Percentiles rank a stretch among this genome's conserved stretches.
phyloP scores from a whole-genome alignment of 1,140 invertebrate genomes.

The Ridgeia piscesae region DNA sequence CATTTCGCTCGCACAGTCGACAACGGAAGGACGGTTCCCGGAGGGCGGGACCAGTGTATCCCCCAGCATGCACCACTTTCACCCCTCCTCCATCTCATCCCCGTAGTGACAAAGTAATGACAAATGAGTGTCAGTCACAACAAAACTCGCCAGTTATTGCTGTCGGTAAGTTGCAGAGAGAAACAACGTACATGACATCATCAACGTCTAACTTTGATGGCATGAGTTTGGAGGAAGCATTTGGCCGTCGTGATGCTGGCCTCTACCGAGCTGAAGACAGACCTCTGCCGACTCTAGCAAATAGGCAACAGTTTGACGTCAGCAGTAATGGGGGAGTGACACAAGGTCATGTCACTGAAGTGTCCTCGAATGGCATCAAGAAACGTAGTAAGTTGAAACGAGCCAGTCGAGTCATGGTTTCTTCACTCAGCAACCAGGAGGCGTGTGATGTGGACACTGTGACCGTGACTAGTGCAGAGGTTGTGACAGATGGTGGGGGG shows the following conservation, averaged over 20 bases:
- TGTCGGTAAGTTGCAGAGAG: not conserved
- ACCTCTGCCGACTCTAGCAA: not conserved
- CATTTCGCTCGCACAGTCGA: not conserved
- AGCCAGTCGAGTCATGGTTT: not conserved
- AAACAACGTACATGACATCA: not conserved
- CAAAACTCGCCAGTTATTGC: not conserved
- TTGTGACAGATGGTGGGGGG: not conserved
- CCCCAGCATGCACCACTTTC: not conserved
- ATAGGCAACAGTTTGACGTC: not conserved
- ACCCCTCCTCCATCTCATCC: not conserved
- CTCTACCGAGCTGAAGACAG: not conserved
- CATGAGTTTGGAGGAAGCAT: not conserved
- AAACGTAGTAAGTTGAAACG: not conserved
- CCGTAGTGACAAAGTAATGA: not conserved
- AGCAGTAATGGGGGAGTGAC: not conserved
- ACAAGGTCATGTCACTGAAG: not conserved
- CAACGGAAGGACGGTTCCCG: not conserved
- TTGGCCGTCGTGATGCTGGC: not conserved
- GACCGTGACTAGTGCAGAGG: not conserved
- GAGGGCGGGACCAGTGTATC: not conserved
- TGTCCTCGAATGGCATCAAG: not conserved
- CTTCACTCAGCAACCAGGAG: not conserved
- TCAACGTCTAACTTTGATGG: not conserved
- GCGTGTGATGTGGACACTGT: too few relatives aligned
- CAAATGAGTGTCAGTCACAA: not conserved